Conservation (phyloP, 2,797 vertebrate species). For the Eurystomus glaucurus region DNA sequence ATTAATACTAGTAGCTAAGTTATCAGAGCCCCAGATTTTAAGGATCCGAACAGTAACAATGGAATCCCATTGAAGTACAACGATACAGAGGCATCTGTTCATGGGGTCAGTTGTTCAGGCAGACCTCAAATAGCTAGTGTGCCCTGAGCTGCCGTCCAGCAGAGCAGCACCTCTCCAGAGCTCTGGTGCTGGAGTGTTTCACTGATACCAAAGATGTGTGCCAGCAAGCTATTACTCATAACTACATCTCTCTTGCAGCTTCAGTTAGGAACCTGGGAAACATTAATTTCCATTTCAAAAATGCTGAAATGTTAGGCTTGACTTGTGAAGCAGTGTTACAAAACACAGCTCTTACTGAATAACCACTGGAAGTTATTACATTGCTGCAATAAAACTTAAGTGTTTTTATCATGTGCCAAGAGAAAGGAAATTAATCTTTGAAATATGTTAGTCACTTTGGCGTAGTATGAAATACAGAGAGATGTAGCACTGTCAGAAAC, state of each 20-base stretch:
- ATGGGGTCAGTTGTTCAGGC: neutral
- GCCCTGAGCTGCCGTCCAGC: neutral
- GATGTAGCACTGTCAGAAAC: neutral
- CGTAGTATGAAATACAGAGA: neutral
- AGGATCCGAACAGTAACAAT: neutral
- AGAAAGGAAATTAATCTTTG: slow-evolving; percentile 53
- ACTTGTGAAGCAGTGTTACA: slow-evolving; percentile 9
- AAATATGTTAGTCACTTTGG: slow-evolving; percentile 38
- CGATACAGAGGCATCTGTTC: neutral
- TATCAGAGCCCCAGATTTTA: neutral
- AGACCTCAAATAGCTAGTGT: neutral
- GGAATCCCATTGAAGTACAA: fast-evolving
- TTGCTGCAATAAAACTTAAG: slow-evolving; percentile 20
- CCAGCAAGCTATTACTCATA: neutral
- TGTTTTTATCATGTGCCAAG: slow-evolving; percentile 32
- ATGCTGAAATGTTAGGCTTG: slow-evolving; percentile 1
- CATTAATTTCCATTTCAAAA: slow-evolving; percentile 3
- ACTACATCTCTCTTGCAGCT: neutral
- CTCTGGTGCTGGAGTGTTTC: neutral
- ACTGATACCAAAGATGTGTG: neutral
- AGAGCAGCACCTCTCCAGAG: neutral
- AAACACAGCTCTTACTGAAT: slow-evolving; percentile 10
- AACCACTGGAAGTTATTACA: slow-evolving; percentile 19
- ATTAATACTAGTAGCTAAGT: neutral
- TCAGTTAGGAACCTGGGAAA: neutral